Percentiles rank a stretch among this genome's conserved stretches.
These are phyloP conservation scores for Heliconius himera DNA, from an alignment of 1,140 invertebrate species.

Conservation along the genomic window DNA sequence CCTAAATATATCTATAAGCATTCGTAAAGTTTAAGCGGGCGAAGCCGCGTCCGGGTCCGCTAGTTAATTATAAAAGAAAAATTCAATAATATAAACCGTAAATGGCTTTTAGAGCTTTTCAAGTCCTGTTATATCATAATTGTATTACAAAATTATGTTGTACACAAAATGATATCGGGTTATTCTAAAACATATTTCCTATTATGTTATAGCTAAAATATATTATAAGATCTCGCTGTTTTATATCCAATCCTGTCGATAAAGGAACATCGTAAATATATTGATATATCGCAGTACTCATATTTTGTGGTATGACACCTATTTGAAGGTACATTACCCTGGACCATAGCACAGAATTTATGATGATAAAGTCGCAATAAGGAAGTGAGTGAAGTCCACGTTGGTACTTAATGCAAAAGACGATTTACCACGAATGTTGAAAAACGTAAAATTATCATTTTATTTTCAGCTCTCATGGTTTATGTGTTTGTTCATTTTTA, in stretches of 20 bases:
- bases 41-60: too few species aligned
- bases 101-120: too few species aligned
- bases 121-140: too few species aligned
- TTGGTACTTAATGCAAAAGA: neutral
- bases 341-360: constrained; percentile 37
- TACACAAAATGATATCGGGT: neutral
- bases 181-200: neutral
- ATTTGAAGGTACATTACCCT: constrained; percentile 48
- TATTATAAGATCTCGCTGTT: neutral
- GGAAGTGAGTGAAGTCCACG: neutral
- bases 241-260: constrained; percentile 31
- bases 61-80: too few species aligned
- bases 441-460: constrained; percentile 7
- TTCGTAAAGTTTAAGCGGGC: too few species aligned
- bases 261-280: constrained; percentile 48
- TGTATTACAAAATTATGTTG: too few species aligned
- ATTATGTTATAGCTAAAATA: neutral
- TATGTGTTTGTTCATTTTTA: constrained; percentile 9
- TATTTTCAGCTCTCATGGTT: neutral
- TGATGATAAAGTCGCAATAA: constrained; percentile 25
- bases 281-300: constrained; percentile 48
- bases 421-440: neutral
- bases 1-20: too few species aligned
- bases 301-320: constrained; percentile 44
- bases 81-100: too few species aligned